A percentile compares a stretch with the other conserved stretches of the same genome.
phyloP scores from a whole-genome alignment of 2,113 vertebrate species.

The Eptatretus burgeri region DNA sequence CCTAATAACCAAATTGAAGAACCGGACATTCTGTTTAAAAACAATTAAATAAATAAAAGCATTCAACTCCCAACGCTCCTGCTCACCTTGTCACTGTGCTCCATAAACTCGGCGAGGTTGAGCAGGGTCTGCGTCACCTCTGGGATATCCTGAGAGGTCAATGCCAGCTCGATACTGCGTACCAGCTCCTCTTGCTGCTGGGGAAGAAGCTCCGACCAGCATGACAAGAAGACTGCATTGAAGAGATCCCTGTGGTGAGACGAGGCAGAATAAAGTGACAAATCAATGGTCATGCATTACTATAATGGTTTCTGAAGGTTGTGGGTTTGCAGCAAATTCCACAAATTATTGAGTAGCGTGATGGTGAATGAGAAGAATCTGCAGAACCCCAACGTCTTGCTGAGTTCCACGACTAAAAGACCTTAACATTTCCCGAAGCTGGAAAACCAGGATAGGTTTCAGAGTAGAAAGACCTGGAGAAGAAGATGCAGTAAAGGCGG shows the following conservation, averaged over 20 bases:
- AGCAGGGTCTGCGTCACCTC: constrained; percentile 91
- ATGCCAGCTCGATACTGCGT: constrained; percentile 68
- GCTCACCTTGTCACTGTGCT: constrained; percentile 87
- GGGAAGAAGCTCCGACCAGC: constrained; percentile 89
- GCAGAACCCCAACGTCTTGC: not conserved
- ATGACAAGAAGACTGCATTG: constrained; percentile 86
- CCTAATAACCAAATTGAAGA: too few relatives aligned
- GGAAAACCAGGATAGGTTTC: not conserved
- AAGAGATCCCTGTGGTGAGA: constrained; percentile 46
- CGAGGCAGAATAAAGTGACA: constrained; percentile 2
- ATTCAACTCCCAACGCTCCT: too few relatives aligned
- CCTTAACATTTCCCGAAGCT: not conserved
- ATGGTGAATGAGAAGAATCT: not conserved
- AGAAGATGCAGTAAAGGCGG: too few relatives aligned
- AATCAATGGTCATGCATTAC: not conserved
- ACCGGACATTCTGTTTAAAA: too few relatives aligned
- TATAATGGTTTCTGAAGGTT: not conserved
- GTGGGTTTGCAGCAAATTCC: not conserved
- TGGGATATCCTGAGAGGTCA: constrained; percentile 86
- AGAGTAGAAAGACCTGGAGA: too few relatives aligned
- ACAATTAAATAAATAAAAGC: too few relatives aligned
- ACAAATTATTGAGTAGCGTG: not conserved
- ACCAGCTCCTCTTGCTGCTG: constrained; percentile 96
- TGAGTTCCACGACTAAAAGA: not conserved
- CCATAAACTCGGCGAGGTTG: constrained; percentile 95